Conservation (phyloP, 2,888 invertebrate species). For the Myopa tessellatipennis region DNA sequence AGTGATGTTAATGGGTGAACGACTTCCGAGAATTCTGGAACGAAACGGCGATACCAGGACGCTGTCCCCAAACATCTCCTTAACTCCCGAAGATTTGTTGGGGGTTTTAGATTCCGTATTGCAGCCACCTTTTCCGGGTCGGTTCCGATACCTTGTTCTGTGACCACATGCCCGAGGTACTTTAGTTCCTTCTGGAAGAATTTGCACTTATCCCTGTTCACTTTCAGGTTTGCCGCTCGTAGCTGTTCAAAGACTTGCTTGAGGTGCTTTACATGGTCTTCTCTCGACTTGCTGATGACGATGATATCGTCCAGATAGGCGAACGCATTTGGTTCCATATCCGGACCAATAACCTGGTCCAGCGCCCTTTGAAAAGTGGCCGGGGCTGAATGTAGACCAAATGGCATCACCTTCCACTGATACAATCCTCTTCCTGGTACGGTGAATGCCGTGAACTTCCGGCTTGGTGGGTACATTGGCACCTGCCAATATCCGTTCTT, state of each 20-base stretch:
- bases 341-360: too few relatives aligned
- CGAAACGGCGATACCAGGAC: constrained; percentile 41
- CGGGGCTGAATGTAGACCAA: constrained; percentile 36
- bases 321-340: too few relatives aligned
- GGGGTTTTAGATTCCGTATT: background rate
- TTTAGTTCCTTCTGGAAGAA: constrained; percentile 28
- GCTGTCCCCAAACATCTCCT: constrained; percentile 31
- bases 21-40: constrained; percentile 22
- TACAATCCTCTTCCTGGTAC: constrained; percentile 35
- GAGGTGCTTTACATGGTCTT: too few relatives aligned
- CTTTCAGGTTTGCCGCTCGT: constrained; percentile 11
- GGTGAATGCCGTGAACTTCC: constrained; percentile 32
- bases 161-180: constrained; percentile 38
- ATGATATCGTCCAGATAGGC: too few relatives aligned
- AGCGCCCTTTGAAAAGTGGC: too few relatives aligned
- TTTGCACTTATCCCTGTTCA: constrained; percentile 20
- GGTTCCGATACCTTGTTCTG: constrained; percentile 26
- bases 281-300: too few relatives aligned
- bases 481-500: constrained; percentile 25
- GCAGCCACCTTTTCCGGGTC: background rate
- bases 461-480: background rate
- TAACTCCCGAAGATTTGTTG: constrained; percentile 33
- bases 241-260: constrained; percentile 27
- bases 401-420: constrained; percentile 35
- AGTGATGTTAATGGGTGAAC: constrained; percentile 30